Base-by-base conservation (phyloP, 2,797 vertebrate species). In the Myiothlypis chrysogaster region DNA sequence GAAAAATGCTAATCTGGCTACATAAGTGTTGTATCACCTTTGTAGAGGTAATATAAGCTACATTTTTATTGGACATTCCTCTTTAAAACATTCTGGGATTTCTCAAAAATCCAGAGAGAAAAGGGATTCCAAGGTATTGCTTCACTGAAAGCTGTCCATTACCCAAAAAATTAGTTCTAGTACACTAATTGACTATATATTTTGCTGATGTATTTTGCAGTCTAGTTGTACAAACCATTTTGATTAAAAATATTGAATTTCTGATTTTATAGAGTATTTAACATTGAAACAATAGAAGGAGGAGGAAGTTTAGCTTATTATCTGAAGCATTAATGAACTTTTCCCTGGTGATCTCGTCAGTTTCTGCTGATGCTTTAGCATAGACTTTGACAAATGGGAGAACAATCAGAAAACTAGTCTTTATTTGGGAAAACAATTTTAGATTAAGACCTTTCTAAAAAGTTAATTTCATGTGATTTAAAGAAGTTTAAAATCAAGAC, bases 331-430 rank as follows among this genome's bases (percentile, higher is more conserved):
- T 66, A 35, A 65, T 73, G 47, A 85, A 37, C 23, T 4, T 63
- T 72, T 39, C 12, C 28, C 10, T 55, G 14, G 24, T 44, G 39
- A 75, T 37, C 18, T 5, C 14, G 19, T 41, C 3, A 0, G 0
- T 46, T 87, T 63, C 52, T 78, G 22, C 10, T 63, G 46, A 44
- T 56, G 28, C 4, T 89, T 89, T 55, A 69, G 47, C 52, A 72
- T 1, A 60, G 34, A 46, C 3, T 25, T 24, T 75, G 43, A 49
- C 24, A 82, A 82, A 69, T 1, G 8, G 13, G 43, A 76, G 46
- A 84, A 35, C 12, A 66, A 63, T 46, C 50, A 84, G 46, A 64
- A 68, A 78, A 43, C 2, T 16, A 71, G 15, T 32, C 21, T 23
- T 30, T 55, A 50, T 46, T 73, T 86, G 12, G 6, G 25, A 61